These are phyloP conservation scores for Xiphias gladius DNA, from an alignment of 2,113 vertebrate species.

Conservation along the genomic window DNA sequence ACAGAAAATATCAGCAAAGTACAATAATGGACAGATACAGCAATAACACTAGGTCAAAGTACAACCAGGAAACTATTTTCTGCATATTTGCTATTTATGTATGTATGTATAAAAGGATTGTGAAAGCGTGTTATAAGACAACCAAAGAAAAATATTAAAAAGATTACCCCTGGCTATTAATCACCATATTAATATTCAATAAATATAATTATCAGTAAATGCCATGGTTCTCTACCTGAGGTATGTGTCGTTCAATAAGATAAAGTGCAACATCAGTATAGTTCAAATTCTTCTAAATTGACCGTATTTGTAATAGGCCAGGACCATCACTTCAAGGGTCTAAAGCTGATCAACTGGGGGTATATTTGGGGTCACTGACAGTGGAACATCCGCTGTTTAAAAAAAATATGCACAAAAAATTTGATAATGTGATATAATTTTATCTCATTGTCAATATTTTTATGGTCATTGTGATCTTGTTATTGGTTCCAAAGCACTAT, in stretches of 20 bases:
- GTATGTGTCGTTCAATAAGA: neutral
- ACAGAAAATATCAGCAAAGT: neutral
- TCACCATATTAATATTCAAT: neutral
- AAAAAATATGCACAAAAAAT: conserved; percentile 1
- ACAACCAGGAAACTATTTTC: neutral
- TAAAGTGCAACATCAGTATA: neutral
- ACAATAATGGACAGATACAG: neutral
- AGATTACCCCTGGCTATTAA: neutral
- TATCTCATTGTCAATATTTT: conserved; percentile 12
- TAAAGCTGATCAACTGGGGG: conserved; percentile 9
- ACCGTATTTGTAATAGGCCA: neutral
- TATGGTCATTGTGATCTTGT: neutral
- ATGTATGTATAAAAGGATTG: neutral
- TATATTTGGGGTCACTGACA: neutral
- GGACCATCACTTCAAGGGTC: conserved; percentile 9
- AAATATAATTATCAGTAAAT: neutral
- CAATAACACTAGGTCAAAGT: too few species aligned
- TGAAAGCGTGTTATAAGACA: neutral
- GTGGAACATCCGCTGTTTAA: neutral
- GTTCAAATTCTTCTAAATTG: neutral
- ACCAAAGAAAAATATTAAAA: neutral
- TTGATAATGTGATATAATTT: neutral
- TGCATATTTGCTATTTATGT: neutral
- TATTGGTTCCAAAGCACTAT: neutral
- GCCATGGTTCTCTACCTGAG: neutral